Evolutionary conservation across 2,888 invertebrate genomes (phyloP).

Genomic region (Onthophagus sagittarius): DNA sequence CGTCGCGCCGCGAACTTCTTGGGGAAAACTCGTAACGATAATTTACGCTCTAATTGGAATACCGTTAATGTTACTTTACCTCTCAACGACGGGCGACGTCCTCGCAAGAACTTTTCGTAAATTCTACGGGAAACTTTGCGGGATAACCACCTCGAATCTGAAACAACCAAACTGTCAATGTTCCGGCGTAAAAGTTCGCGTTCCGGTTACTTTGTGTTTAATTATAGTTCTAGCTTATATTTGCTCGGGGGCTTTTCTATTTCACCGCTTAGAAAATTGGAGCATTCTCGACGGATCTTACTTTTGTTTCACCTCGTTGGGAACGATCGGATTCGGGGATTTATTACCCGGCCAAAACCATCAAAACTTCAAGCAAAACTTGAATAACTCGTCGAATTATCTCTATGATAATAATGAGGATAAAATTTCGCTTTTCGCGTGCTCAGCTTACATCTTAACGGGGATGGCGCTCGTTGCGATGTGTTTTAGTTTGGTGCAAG

Average conservation of each 20-base stretch:
- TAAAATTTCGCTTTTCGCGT: constrained; percentile 71
- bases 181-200: constrained; percentile 60
- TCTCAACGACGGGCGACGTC: constrained; percentile 82
- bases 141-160: constrained; percentile 29
- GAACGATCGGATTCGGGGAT: constrained; percentile 82
- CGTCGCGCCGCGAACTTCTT: constrained; percentile 74
- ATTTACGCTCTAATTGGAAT: constrained; percentile 83
- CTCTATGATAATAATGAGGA: constrained; percentile 41
- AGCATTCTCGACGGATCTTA: constrained; percentile 81
- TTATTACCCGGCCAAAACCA: constrained; percentile 61
- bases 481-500: constrained; percentile 83
- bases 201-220: constrained; percentile 84
- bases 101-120: constrained; percentile 75
- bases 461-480: constrained; percentile 84
- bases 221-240: constrained; percentile 83
- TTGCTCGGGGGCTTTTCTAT: constrained; percentile 83
- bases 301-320: constrained; percentile 68
- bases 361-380: too few species aligned
- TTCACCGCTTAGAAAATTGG: constrained; percentile 90
- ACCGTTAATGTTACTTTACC: constrained; percentile 82
- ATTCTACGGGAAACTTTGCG: constrained; percentile 60
- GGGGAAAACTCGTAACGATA: constrained; percentile 78
- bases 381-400: too few species aligned
- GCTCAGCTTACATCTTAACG: constrained; percentile 76
- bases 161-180: constrained; percentile 46